A percentile compares a stretch with the other conserved stretches of the same genome.
These are phyloP conservation scores for Hemiprocne comata DNA, from an alignment of 2,113 vertebrate genomes.

Conservation along the genomic window DNA sequence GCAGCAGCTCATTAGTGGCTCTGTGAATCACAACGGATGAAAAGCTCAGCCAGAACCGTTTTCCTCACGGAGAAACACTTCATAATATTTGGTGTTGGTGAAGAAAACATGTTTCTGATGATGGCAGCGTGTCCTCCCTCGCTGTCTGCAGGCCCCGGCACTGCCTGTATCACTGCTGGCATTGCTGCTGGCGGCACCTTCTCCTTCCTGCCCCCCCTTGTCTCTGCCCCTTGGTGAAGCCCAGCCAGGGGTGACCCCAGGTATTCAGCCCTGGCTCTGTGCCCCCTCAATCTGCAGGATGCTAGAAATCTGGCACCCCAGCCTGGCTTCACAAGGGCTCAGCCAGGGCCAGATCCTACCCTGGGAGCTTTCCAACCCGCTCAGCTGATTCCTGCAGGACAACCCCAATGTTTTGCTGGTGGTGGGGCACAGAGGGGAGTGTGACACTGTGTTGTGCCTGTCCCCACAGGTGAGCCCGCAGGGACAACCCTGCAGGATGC, in stretches of 20 bases:
- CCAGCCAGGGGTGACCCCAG: fast-evolving
- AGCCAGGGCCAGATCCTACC: neutral
- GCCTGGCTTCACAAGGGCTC: fast-evolving
- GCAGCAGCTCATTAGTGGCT: constrained; percentile 7
- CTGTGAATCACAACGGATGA: constrained; percentile 5
- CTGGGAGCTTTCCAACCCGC: neutral
- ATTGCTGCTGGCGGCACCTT: fast-evolving
- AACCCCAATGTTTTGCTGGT: fast-evolving
- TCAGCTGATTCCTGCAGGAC: fast-evolving
- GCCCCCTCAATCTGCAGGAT: fast-evolving
- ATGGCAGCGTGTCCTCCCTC: neutral
- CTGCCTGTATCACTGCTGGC: neutral
- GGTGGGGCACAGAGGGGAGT: neutral
- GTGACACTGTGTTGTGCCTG: neutral
- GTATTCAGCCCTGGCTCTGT: fast-evolving
- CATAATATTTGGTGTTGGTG: constrained; percentile 57
- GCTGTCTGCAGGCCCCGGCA: neutral
- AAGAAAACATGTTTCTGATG: constrained; percentile 41
- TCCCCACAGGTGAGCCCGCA: constrained; percentile 49
- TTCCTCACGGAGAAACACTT: constrained; percentile 52
- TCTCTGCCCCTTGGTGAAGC: neutral
- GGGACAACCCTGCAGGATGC: constrained; percentile 76
- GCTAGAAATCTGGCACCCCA: neutral
- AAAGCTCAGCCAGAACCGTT: constrained; percentile 28
- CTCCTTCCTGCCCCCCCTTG: neutral